These are phyloP conservation scores for Papilio elwesi DNA, from an alignment of 2,888 invertebrate species.

Conservation along the genomic window DNA sequence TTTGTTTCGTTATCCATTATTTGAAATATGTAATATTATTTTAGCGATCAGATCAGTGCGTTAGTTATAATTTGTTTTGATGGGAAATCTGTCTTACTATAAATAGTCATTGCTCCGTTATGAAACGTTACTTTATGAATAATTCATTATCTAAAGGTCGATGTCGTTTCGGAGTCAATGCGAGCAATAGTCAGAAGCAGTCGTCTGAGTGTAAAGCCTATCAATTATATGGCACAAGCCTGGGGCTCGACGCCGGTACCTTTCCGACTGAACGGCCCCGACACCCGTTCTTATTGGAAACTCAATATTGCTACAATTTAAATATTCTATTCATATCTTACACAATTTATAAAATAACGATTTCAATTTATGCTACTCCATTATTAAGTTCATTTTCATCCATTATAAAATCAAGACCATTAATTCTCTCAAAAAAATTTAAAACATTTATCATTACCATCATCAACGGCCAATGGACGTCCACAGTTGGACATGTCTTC, in stretches of 20 bases:
- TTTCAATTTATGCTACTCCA: background rate
- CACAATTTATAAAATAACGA: background rate
- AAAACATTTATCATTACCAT: too few species aligned
- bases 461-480: too few species aligned
- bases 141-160: background rate
- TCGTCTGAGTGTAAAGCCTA: conserved; percentile 57
- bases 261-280: conserved; percentile 21
- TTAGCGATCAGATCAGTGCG: too few species aligned
- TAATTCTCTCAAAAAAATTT: too few species aligned
- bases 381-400: background rate
- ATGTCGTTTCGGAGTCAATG: background rate
- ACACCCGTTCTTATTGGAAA: conserved; percentile 33
- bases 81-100: too few species aligned
- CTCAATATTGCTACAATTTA: conserved; percentile 28
- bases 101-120: too few species aligned
- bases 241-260: conserved; percentile 35
- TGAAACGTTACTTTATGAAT: background rate
- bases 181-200: background rate
- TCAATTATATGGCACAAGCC: conserved; percentile 54
- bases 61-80: too few species aligned
- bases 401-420: too few species aligned
- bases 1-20: too few species aligned
- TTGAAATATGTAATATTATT: too few species aligned
- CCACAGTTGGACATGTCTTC: too few species aligned
- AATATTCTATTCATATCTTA: conserved; percentile 2